Evolutionary conservation across 2,888 invertebrate species (phyloP), one percentile per base, ranked within the genome.

Genomic region (Drosophila putrida): DNA sequence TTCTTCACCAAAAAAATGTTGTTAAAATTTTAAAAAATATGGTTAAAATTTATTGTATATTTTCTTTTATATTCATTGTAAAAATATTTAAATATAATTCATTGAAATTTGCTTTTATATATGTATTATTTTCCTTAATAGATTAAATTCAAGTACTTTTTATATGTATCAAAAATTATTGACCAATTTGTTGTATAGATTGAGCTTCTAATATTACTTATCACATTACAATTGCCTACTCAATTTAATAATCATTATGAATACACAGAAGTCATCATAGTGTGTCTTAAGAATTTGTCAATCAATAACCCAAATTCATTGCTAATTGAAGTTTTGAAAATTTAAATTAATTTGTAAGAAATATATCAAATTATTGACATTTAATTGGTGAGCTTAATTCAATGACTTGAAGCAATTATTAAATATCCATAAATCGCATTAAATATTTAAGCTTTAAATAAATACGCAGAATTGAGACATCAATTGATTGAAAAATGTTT

Each of bases 351-450:
- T 36, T 36, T 27, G 10, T 11, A 36, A 9, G 20, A 46, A 36
- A 36, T 38, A n/a, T 44, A 11, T 25, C 33, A 50, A 50, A 13
- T 38, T 15, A 47, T 28, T 28, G 27, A 38, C 28, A 46, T n/a
- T 15, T 4, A 31, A 47, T 20, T 39, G 38, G 6, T 15, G 11
- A 13, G 15, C 6, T 31, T 13, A 27, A 10, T 36, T 35, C 15
- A 10, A 46, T 28, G 36, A 27, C 28, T 46, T 46, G 4, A 3
- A 15, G 8, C 15, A 27, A 35, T 10, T 36, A 27, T n/a, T 33
- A 6, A n/a, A 11, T n/a, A 25, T 9, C 8, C 25, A 25, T 25
- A 36, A 13, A 27, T 50, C 11, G 27, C 2, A 43, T 27, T 3
- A 25, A 50, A 11, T 10, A 50, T 2, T 25, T 11, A 35, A 11